Evolutionary conservation across 1,140 invertebrate species (phyloP).

Genomic region (Bombus turneri): DNA sequence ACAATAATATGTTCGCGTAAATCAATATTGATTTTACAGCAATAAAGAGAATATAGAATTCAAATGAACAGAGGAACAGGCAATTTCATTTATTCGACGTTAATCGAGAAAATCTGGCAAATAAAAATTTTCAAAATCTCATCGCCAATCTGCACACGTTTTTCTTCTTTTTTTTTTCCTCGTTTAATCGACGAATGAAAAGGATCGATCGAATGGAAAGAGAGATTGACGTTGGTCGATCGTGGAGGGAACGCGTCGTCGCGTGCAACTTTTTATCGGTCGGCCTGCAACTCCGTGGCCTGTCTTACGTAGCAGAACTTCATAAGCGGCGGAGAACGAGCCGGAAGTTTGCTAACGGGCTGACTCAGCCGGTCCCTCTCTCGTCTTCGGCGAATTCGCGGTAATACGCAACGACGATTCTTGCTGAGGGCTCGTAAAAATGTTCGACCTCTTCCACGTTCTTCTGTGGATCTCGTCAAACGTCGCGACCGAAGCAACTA

Average conservation of each 20-base stretch:
- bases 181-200: no score
- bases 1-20: no score
- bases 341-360: slow-evolving; percentile 55
- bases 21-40: no score
- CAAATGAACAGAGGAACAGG: no score
- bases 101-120: no score
- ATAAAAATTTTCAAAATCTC: neutral
- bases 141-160: neutral
- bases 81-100: no score
- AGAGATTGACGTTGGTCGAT: neutral
- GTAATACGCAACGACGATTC: slow-evolving; percentile 47
- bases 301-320: slow-evolving; percentile 45
- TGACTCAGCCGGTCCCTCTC: slow-evolving; percentile 34
- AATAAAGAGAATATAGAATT: no score
- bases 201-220: neutral
- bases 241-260: neutral
- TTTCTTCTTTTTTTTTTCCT: no score
- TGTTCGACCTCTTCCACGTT: neutral
- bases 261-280: slow-evolving; percentile 38
- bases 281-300: slow-evolving; percentile 18
- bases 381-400: slow-evolving; percentile 24
- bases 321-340: slow-evolving; percentile 45
- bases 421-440: slow-evolving; percentile 41
- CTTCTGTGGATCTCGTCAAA: neutral
- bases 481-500: neutral